Evolutionary conservation across 1,140 invertebrate genomes (phyloP), one percentile per base, ranked within the genome.

Genomic region (Hermetia illucens): DNA sequence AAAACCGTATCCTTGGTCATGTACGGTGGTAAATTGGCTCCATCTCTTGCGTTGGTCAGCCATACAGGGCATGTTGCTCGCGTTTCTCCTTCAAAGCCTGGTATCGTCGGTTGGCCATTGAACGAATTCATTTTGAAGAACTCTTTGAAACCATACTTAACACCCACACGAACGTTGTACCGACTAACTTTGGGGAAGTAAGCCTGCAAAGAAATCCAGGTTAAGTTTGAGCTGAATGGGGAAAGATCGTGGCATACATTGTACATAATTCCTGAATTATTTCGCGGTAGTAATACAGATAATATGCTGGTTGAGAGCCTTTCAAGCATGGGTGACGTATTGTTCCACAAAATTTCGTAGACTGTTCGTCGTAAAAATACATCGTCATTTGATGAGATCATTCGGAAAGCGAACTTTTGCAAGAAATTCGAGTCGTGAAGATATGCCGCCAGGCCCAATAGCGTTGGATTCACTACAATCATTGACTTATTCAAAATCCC

Each of bases 391-490:
- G 17, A 9, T 4, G 24, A 12, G n/a, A 12, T 25, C 15, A 37
- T 21, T 4, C 19, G n/a, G 6, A 37, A 13, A 16, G 21, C 22
- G 8, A 17, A 27, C 13, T 16, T 13, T 6, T 17, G 13, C 13
- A 37, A 9, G n/a, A 37, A 27, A 19, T 15, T 12, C 12, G 10
- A 29, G 9, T 37, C 17, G 20, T 15, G 15, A 29, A 27, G 15
- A 17, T 27, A 27, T 16, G 36, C 21, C 13, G 36, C 36, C 4
- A 21, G 17, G n/a, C 22, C 15, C 62, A 75, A 44, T 8, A 69
- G 44, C n/a, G 64, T 65, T 16, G 71, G 44, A 48, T 76, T 75
- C 0, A 70, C 68, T 15, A 70, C 58, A 15, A 66, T 55, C 3
- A 76, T 41, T 0, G 65, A 68, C 3, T 53, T 49, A 45, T 74